Conservation (phyloP, 2,113 vertebrate species). For the Microcebus murinus region DNA sequence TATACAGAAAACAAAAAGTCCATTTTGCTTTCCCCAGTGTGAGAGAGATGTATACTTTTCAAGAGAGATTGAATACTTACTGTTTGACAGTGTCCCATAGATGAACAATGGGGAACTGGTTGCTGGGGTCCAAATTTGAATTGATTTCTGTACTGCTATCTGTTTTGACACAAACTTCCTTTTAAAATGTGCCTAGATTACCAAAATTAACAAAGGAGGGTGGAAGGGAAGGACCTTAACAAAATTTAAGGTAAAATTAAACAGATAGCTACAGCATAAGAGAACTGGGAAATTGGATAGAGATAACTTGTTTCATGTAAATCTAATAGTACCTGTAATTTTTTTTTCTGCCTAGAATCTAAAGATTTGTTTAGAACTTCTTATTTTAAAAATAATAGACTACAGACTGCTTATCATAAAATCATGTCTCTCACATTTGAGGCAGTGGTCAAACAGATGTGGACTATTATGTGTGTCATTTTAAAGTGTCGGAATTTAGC, state of each 20-base stretch:
- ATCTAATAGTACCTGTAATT: conserved; percentile 75
- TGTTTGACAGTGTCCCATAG: conserved; percentile 50
- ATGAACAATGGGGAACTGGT: conserved; percentile 50
- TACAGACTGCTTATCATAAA: conserved; percentile 77
- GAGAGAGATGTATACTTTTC: conserved; percentile 64
- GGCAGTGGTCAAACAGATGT: conserved; percentile 68
- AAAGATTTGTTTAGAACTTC: conserved; percentile 75
- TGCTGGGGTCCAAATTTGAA: conserved; percentile 65
- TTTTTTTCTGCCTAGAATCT: conserved; percentile 75
- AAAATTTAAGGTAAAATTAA: conserved; percentile 65
- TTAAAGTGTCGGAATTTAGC: conserved; percentile 74
- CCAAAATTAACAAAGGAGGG: conserved; percentile 47
- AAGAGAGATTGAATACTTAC: conserved; percentile 51
- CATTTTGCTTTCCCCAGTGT: conserved; percentile 77
- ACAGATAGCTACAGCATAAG: conserved; percentile 33
- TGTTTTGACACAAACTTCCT: conserved; percentile 73
- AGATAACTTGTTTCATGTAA: conserved; percentile 73
- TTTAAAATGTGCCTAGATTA: conserved; percentile 84
- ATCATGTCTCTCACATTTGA: conserved; percentile 59
- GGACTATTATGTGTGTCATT: conserved; percentile 68
- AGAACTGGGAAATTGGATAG: conserved; percentile 75
- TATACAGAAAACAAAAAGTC: conserved; percentile 76
- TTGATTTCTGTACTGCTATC: conserved; percentile 77
- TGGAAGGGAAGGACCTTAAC: background rate
- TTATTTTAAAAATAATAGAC: conserved; percentile 78